These are phyloP conservation scores for Chlorodrepanis virens DNA, from an alignment of 2,113 vertebrate genomes.

Conservation along the genomic window DNA sequence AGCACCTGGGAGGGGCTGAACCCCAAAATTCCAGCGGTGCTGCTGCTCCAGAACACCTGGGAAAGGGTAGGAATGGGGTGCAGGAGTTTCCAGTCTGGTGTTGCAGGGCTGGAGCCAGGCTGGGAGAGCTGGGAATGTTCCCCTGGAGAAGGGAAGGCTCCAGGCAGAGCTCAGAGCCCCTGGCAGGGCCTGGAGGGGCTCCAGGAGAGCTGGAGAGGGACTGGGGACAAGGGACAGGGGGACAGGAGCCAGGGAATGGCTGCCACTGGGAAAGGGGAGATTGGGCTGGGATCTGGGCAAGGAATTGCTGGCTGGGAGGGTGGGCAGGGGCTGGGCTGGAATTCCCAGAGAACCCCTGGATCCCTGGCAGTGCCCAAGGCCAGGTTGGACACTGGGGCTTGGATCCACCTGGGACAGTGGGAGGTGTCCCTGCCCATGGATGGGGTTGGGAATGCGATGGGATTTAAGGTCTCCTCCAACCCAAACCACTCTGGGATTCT, in stretches of 20 bases:
- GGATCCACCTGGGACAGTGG: rapidly evolving
- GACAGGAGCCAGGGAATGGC: not conserved
- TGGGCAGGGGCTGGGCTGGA: not conserved
- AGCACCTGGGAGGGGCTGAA: not conserved
- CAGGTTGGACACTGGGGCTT: not conserved
- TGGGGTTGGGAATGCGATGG: not conserved
- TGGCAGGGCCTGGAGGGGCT: not conserved
- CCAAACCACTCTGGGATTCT: not conserved
- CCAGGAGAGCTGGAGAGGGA: not conserved
- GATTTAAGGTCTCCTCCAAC: not conserved
- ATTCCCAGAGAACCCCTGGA: not conserved
- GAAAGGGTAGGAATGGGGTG: rapidly evolving
- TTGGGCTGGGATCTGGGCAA: not conserved
- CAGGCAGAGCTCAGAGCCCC: not conserved
- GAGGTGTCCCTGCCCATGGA: not conserved
- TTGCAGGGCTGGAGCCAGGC: not conserved
- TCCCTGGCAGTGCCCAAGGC: not conserved
- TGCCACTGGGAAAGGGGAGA: not conserved
- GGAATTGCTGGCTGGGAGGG: not conserved
- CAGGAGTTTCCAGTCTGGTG: not conserved
- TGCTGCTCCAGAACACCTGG: not conserved
- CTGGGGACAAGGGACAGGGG: not conserved
- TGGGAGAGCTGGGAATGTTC: not conserved
- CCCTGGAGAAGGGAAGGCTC: not conserved
- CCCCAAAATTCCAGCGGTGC: not conserved